Base-by-base conservation (phyloP, 2,113 vertebrate genomes). In the Drymodes brunneopygia region DNA sequence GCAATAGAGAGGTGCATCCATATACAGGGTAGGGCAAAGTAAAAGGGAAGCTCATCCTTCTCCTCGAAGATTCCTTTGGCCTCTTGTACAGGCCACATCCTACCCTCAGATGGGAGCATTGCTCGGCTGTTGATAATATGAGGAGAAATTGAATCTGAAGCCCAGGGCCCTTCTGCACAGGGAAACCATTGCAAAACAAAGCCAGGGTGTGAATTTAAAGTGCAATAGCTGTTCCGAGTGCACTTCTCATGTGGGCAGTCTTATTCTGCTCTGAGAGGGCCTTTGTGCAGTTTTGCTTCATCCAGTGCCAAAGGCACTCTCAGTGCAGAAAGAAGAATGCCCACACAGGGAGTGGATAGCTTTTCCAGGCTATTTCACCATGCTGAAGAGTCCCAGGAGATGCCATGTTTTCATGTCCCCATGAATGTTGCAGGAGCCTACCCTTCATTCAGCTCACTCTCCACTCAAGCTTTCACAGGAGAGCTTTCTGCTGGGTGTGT, bases 281-380 rank as follows among this genome's bases (percentile, higher is more conserved):
- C 78, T 97, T 96, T 97, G 92, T 97, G 91, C 86, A 65, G 91
- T 91, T 96, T 81, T 86, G 89, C 96, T 97, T 95, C 70, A 96
- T 97, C 94, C 61, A 11, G 36, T 94, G 95, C 96, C 96, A 96
- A 85, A 94, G 86, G 53, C 94, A 29, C 69, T 92, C 94, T 84
- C 53, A 81, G 86, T 75, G 70, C 93, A 95, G 93, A 90, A 74
- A 92, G 75, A 97, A 81, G 92, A 97, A 95, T 97, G 95, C 95
- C 96, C 96, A 95, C 96, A 97, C 94, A 97, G 94, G 60, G 95
- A 95, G 95, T 0, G 1, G 82, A 87, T 84, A 60, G 61, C 86
- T 94, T 92, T 97, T 95, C 86, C 81, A 81, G 86, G 57, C 92
- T 95, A 35, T 96, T 97, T 95, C 95, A 88, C 84, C 94, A 94